Base-by-base conservation (phyloP, 2,113 vertebrate genomes). In the Cromileptes altivelis region DNA sequence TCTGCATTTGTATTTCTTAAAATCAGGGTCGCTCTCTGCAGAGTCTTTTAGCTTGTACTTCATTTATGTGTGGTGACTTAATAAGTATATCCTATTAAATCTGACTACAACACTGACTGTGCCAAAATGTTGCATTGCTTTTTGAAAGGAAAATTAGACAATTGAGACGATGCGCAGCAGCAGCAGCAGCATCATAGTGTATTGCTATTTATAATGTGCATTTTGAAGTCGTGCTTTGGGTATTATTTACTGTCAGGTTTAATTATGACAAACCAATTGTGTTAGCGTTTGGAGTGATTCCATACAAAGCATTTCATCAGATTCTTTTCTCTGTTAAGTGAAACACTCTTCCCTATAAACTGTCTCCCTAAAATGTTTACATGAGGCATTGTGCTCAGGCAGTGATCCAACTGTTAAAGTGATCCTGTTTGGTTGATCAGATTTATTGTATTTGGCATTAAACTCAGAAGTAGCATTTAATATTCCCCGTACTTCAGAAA, bases 381-480 rank as follows among this genome's bases (percentile, higher is more conserved):
- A 75, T 55, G 3, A 79, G 49, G 60, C 42, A 37, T 37, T 25
- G 18, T 49, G 23, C 47, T 67, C 18, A 27, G 63, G 65, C 79
- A 55, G 2, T 8, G 42, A 70, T 70, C 65, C 79, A 71, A 11
- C 30, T 72, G 52, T 83, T 61, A 68, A 78, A 88, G 50, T 78
- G 25, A 18, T 33, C 18, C 23, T 49, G 13, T 60, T 58, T 15
- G 58, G 19, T 60, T 76, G 58, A 61, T 81, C 60, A 23, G 62
- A 82, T 87, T 83, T 68, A 81, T 73, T 70, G 37, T 63, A 15
- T 70, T 75, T 82, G 73, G 53, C 27, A 10, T 30, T 73, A 33
- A 78, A 58, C 25, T 42, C 50, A 56, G 18, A 86, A 72, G 58
- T 71, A 64, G 47, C 19, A 69, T 82, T 77, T 74, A 75, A 55